Base-by-base conservation (phyloP, 2,888 invertebrate species). In the Archips xylosteana region DNA sequence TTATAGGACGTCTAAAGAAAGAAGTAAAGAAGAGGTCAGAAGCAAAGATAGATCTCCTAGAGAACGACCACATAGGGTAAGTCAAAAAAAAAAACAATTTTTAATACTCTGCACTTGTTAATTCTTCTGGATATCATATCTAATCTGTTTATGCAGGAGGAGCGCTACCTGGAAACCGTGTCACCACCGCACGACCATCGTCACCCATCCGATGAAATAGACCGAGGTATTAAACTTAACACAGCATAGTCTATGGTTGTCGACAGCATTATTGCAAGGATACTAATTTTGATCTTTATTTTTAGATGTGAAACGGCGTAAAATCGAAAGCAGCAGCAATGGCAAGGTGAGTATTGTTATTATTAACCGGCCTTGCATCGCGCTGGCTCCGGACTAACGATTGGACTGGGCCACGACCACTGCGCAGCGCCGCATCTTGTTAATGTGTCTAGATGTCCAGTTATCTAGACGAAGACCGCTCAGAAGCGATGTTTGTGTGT, bases 271-370 rank as follows among this genome's bases (percentile, higher is more conserved):
- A 54, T 23, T 54, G 54, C 8, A 3, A 9, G 9, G 23, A 8
- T 63, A 34, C 12, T 12, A 69, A 36, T n/a, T 15, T 42, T 12
- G 45, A n/a, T 9, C 9, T 49, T 67, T 78, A 32, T 45, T 13
- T 45, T 79, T 91, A 96, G 98, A 97, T 92, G 95, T 96, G 84
- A 98, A 98, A 95, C 96, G 98, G 92, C 96, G 97, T 95, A 98
- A 97, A 96, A 89, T 97, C 94, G 98, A 98, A 91, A 95, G 94
- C 91, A 95, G 95, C 92, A 87, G 92, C 85, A 96, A 96, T 90
- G 96, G 96, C 95, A 98, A 97, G 97, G 97, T 97, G 96, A 96
- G 96, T 97, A 97, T 96, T 94, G 95, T 91, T 87, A 85, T 89
- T 83, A 86, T 91, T 88, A 89, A 82, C 80, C 87, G 88, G 80